phyloP scores from a whole-genome alignment of 2,888 invertebrate genomes.

The Drosophila anceps region DNA sequence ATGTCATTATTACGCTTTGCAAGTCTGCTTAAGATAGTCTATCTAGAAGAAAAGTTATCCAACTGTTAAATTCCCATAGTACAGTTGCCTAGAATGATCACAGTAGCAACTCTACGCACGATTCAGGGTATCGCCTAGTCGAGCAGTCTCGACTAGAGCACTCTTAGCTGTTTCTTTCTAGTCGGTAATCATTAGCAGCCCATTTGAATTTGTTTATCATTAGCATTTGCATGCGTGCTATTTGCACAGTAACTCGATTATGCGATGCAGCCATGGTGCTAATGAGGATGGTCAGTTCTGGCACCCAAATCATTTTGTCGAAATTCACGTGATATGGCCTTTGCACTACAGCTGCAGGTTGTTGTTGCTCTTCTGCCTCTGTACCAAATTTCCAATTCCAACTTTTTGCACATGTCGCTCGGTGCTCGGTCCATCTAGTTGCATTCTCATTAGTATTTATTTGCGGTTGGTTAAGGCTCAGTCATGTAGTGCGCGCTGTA shows the following conservation, averaged over 20 bases:
- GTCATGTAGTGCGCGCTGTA: not conserved
- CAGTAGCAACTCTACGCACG: too few species aligned
- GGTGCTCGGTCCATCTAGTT: not conserved
- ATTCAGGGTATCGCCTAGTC: too few species aligned
- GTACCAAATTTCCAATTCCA: not conserved
- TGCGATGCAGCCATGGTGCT: not conserved
- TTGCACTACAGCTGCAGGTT: not conserved
- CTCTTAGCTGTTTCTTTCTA: not conserved
- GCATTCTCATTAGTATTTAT: conserved; percentile 5
- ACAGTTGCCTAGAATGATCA: too few species aligned
- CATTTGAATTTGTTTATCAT: conserved; percentile 11
- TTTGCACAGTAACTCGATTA: conserved; percentile 5
- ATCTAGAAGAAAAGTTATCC: too few species aligned
- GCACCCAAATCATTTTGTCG: conserved; percentile 5
- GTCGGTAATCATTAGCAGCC: not conserved
- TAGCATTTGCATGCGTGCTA: conserved; percentile 1
- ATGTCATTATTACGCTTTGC: too few species aligned
- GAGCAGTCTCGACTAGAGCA: too few species aligned
- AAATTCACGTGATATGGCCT: not conserved
- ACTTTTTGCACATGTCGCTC: not conserved
- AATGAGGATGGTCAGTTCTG: not conserved
- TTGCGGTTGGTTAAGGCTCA: not conserved
- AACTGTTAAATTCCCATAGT: too few species aligned
- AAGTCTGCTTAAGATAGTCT: too few species aligned
- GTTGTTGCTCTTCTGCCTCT: not conserved